phyloP scores from a whole-genome alignment of 2,113 vertebrate species.

The Oryzias javanicus region DNA sequence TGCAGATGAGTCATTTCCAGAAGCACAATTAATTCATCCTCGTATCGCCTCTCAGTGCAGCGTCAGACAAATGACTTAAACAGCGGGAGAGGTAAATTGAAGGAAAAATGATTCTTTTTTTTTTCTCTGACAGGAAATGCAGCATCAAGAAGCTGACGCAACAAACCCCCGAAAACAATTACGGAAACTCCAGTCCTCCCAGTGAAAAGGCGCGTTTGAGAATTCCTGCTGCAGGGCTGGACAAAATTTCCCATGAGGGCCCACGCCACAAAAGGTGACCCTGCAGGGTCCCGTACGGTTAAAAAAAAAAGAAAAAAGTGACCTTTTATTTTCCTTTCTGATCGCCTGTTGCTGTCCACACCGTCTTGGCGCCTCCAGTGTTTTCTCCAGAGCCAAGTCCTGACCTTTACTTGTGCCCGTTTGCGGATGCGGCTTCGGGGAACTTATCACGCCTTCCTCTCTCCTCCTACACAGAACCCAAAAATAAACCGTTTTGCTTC shows the following conservation, averaged over 20 bases:
- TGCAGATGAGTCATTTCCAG: conserved; percentile 46
- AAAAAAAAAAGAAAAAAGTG: conserved; percentile 32
- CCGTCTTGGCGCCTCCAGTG: conserved; percentile 12
- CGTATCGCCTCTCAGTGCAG: conserved; percentile 33
- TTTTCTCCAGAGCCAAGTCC: conserved; percentile 18
- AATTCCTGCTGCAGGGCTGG: conserved; percentile 25
- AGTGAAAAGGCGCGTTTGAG: conserved; percentile 14
- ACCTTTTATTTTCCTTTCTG: conserved; percentile 48
- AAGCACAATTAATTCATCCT: conserved; percentile 61
- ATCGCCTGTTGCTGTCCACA: conserved; percentile 12
- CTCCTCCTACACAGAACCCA: background rate
- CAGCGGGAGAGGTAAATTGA: conserved; percentile 39
- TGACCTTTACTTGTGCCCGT: conserved; percentile 61
- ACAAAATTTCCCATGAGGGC: conserved; percentile 25
- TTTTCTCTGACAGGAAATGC: background rate
- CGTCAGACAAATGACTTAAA: conserved; percentile 49
- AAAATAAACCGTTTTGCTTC: too few species aligned
- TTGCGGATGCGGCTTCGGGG: conserved; percentile 21
- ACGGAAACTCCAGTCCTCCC: conserved; percentile 30
- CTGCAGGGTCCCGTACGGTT: conserved; percentile 26
- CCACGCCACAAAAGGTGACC: conserved; percentile 23
- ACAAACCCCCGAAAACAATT: conserved; percentile 36
- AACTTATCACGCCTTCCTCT: background rate
- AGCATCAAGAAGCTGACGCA: conserved; percentile 6
- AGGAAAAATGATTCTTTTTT: conserved; percentile 5